Evolutionary conservation across 2,113 vertebrate species (phyloP).

Genomic region (Bufo bufo): DNA sequence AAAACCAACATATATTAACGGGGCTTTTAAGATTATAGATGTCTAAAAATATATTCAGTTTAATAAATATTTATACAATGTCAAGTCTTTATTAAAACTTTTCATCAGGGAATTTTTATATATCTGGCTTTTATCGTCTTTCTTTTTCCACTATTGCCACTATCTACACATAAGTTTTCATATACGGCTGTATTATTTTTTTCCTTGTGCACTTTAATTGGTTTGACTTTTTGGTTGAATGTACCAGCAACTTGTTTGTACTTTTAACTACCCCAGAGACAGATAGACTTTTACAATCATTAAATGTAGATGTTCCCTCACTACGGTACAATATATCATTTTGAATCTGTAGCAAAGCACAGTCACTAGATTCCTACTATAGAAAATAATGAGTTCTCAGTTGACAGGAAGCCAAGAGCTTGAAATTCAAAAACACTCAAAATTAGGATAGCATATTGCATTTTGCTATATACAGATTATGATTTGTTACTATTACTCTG

Average conservation of each 20-base stretch:
- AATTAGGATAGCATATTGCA: slow-evolving; percentile 2
- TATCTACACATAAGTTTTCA: slow-evolving; percentile 27
- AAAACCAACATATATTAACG: too few species aligned
- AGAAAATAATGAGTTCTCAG: slow-evolving; percentile 36
- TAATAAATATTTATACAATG: not conserved
- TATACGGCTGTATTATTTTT: slow-evolving; percentile 29
- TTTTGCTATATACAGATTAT: not conserved
- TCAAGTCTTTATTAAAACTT: not conserved
- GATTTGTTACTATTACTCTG: not conserved
- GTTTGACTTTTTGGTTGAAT: slow-evolving; percentile 49
- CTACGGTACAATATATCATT: slow-evolving; percentile 39
- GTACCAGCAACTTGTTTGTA: slow-evolving; percentile 55
- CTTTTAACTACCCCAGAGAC: slow-evolving; percentile 47
- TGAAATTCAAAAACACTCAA: slow-evolving; percentile 4
- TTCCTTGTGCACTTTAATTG: slow-evolving; percentile 48
- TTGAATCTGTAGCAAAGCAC: slow-evolving; percentile 28
- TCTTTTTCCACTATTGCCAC: not conserved
- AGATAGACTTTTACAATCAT: slow-evolving; percentile 48
- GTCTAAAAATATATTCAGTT: not conserved
- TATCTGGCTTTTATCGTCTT: not conserved
- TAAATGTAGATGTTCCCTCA: slow-evolving; percentile 43
- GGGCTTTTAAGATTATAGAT: too few species aligned
- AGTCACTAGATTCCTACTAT: slow-evolving; percentile 14
- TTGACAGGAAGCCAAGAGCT: slow-evolving; percentile 27
- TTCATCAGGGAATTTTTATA: not conserved